A percentile compares a stretch with the other conserved stretches of the same genome.
These are phyloP conservation scores for Agonopterix subpropinquella DNA, from an alignment of 2,888 invertebrate genomes.

Conservation along the genomic window DNA sequence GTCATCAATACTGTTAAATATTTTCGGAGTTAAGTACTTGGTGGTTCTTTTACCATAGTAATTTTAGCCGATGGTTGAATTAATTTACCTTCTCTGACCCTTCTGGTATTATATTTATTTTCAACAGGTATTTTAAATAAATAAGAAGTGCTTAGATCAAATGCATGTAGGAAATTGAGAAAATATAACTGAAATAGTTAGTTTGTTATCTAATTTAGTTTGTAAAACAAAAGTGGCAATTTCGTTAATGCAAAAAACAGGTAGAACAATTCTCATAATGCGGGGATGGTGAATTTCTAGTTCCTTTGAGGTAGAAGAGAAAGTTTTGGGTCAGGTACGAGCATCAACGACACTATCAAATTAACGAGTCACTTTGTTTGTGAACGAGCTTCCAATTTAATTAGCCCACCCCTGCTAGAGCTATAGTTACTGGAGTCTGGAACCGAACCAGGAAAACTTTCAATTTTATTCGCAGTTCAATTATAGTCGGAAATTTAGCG, in stretches of 20 bases:
- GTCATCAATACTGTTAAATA: no score
- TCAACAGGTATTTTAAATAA: no score
- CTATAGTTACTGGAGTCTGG: conserved; percentile 14
- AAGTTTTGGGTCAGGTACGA: conserved; percentile 51
- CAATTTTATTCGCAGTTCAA: conserved; percentile 9
- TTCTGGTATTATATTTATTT: no score
- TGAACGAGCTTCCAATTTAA: conserved; percentile 49
- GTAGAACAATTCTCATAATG: conserved; percentile 34
- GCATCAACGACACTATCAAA: conserved; percentile 49
- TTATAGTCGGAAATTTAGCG: conserved; percentile 1
- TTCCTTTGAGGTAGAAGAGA: conserved; percentile 35
- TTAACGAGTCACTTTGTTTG: conserved; percentile 50
- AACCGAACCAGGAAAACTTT: conserved; percentile 9
- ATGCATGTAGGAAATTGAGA: no score
- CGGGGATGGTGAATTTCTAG: conserved; percentile 21
- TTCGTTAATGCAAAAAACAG: conserved; percentile 29
- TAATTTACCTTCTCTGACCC: no score
- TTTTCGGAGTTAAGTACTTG: no score
- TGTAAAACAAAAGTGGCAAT: conserved; percentile 9
- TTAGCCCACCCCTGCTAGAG: conserved; percentile 27
- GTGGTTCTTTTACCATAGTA: no score
- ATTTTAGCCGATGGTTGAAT: no score
- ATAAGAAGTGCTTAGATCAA: no score
- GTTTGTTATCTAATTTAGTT: no score
- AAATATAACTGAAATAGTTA: no score